A percentile compares a stretch with the other conserved stretches of the same genome.
phyloP scores from a whole-genome alignment of 2,797 vertebrate species.

The Astyanax mexicanus region DNA sequence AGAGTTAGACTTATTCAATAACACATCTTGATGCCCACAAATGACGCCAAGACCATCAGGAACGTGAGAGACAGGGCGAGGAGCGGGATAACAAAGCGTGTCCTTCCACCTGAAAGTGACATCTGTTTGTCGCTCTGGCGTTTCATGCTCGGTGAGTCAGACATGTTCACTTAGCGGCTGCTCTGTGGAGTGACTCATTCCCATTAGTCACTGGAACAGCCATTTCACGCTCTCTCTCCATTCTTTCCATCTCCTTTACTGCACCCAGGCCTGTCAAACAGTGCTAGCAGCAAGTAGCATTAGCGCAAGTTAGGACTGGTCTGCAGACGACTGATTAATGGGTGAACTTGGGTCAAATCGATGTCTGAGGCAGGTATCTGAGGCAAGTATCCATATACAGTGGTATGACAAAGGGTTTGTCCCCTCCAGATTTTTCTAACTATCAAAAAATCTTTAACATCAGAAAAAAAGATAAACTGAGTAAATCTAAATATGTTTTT shows the following conservation, averaged over 20 bases:
- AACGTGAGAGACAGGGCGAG: background rate
- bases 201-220: constrained; percentile 63
- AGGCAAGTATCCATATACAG: too few relatives aligned
- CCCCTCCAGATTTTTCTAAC: too few relatives aligned
- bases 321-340: background rate
- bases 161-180: constrained; percentile 58
- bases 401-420: too few relatives aligned
- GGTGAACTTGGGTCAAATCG: too few relatives aligned
- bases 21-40: background rate
- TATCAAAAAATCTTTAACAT: too few relatives aligned
- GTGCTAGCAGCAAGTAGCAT: background rate
- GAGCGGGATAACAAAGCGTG: background rate
- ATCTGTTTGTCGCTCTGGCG: constrained; percentile 68
- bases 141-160: constrained; percentile 66
- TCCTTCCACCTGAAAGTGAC: constrained; percentile 49
- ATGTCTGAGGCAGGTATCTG: too few relatives aligned
- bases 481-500: too few relatives aligned
- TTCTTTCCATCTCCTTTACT: constrained; percentile 3
- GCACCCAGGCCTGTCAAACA: background rate
- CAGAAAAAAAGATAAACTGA: too few relatives aligned
- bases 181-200: constrained; percentile 63
- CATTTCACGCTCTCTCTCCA: constrained; percentile 21
- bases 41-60: background rate
- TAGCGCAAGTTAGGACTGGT: background rate
- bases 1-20: background rate